Evolutionary conservation across 2,797 vertebrate genomes (phyloP), one percentile per base, ranked within the genome.

Genomic region (Babyrousa celebensis): DNA sequence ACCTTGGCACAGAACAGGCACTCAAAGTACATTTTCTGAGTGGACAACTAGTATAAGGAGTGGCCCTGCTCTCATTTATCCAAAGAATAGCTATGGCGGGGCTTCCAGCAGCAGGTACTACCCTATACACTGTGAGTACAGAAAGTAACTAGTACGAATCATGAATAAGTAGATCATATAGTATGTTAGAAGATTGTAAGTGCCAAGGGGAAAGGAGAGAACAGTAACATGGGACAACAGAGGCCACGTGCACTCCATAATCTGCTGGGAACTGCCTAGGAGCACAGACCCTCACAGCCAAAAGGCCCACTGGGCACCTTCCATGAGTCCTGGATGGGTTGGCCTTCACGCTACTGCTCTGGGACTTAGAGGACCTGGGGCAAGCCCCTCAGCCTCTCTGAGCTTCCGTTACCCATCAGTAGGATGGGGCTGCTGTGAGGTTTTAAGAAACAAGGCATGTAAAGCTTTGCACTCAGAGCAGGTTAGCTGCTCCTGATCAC

Each of bases 241-340:
- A 58, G 21, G 63, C 11, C 70, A 3, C 11, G 12, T 60, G 36
- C 1, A 10, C 36, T 23, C 16, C 36, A 17, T 14, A 2, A 4
- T 1, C 43, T 12, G 4, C 11, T 1, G 20, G 27, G 15, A 12
- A 9, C 72, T 5, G 20, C 1, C 1, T 3, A 4, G 72, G n/a
- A 29, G n/a, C 40, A 15, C 43, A 52, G 71, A n/a, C 16, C 20
- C 15, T 1, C 43, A 14, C 75, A 5, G 15, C 27, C 3, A 20
- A 4, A 10, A 25, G 75, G 36, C 27, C 43, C 29, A 18, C 54
- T 18, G 54, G 85, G 16, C 10, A 29, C 40, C 20, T 17, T 14
- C 40, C 8, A 1, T 10, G 3, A 0, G 11, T 14, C 21, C 56
- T 11, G 77, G 52, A 17, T 67, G 29, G 4, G 52, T 4, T 4